Evolutionary conservation across 1,140 invertebrate genomes (phyloP).

Genomic region (Calephelis nemesis): DNA sequence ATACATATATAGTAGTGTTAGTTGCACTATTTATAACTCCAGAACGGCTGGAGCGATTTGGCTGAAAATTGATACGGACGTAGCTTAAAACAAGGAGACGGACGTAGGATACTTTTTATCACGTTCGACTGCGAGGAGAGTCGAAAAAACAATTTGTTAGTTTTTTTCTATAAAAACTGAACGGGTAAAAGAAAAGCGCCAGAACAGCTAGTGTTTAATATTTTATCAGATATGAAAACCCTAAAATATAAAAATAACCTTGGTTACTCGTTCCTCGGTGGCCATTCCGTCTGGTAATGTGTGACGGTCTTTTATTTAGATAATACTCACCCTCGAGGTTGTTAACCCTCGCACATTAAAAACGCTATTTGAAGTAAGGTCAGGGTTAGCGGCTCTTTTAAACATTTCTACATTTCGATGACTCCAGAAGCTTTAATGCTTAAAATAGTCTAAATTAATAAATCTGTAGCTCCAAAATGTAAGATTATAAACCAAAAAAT

Average conservation of each 20-base stretch:
- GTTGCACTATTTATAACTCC: no score
- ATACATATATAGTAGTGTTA: no score
- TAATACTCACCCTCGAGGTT: constrained; percentile 63
- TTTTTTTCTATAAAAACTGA: no score
- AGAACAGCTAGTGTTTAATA: no score
- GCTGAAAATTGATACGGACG: no score
- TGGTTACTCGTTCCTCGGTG: constrained; percentile 36
- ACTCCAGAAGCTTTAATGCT: neutral
- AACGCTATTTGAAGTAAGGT: constrained; percentile 58
- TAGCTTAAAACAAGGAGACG: no score
- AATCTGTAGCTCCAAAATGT: no score
- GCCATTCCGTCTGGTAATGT: constrained; percentile 41
- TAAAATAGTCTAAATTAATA: neutral
- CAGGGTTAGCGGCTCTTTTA: constrained; percentile 48
- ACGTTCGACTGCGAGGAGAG: no score
- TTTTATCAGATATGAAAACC: constrained; percentile 24
- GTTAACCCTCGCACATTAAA: constrained; percentile 55
- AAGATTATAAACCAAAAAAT: neutral
- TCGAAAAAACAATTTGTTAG: no score
- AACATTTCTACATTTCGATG: neutral
- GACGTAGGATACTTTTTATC: no score
- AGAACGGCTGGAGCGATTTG: no score
- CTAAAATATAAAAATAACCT: constrained; percentile 18
- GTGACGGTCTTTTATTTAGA: constrained; percentile 72
- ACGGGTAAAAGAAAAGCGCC: no score